Percentiles rank a stretch among this genome's conserved stretches.
Conservation (phyloP, 2,113 vertebrate genomes). For the Barbus barbus region DNA sequence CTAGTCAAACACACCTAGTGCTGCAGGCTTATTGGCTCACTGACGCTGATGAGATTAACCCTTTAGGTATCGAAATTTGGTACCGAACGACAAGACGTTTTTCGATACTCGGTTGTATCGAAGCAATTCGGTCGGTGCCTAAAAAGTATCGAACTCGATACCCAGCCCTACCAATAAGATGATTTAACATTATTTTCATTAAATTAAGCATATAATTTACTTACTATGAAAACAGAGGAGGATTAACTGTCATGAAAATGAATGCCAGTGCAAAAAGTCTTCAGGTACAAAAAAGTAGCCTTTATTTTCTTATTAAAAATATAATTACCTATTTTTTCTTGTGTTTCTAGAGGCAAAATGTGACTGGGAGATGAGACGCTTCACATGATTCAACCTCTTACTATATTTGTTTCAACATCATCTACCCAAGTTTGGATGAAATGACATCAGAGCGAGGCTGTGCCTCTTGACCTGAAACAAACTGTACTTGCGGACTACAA, state of each 20-base stretch:
- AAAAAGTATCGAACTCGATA: no score
- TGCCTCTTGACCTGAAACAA: background rate
- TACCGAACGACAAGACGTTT: no score
- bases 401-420: background rate
- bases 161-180: no score
- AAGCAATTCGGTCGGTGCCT: no score
- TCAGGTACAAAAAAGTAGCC: background rate
- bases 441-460: background rate
- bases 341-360: background rate
- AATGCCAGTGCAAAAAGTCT: background rate
- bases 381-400: background rate
- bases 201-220: no score
- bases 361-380: background rate
- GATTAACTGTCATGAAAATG: background rate
- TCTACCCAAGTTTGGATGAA: background rate
- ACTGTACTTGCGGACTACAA: background rate
- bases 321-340: background rate
- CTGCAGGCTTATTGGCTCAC: no score
- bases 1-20: no score
- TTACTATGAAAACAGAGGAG: no score
- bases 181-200: no score
- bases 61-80: no score
- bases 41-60: no score
- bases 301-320: background rate
- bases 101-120: no score